Evolutionary conservation across 2,888 invertebrate species (phyloP), one percentile per base, ranked within the genome.

Genomic region (Aethes cnicana): DNA sequence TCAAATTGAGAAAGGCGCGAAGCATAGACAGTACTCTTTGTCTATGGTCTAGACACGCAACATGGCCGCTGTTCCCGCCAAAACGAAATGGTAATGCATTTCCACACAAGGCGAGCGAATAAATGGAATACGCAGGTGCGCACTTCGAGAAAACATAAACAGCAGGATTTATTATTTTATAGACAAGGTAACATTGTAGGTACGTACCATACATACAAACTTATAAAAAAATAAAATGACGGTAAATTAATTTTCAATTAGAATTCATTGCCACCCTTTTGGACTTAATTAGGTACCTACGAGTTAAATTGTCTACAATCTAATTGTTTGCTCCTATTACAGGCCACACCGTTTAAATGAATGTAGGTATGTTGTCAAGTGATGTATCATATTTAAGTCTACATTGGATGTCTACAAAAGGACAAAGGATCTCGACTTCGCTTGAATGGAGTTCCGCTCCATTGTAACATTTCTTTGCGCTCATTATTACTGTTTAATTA

Each of bases 1-100:
- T 21, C 43, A 50, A 50, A 50, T 44, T 50, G 43, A 50, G 50
- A 50, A 50, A 50, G 43, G 50, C 36, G 43, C 50, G 43, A 36
- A 43, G 26, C 42, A 39, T 17, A 42, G 50, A 50, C 50, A 44
- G 44, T 44, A 44, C 30, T n/a, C n/a, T 36, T 50, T 14, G 50
- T 30, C 30, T 50, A 43, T 50, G 42, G n/a, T n/a, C n/a, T n/a
- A 28, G 33, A 30, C 20, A 23, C 11, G 28, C 49, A 48, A 35
- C 26, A 50, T 52, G 44, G 52, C 52, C 44, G 41, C 41, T 4
- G 52, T 16, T 52, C 25, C 44, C 43, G 44, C 50, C 52, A 46
- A 52, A 52, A 46, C 32, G 52, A 52, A 52, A 52, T 52, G 52
- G 1, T 46, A 52, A 52, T 52, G 25, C 49, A 32, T 37, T 39